Evolutionary conservation across 2,113 vertebrate genomes (phyloP).

Genomic region (Paratilapia polleni): DNA sequence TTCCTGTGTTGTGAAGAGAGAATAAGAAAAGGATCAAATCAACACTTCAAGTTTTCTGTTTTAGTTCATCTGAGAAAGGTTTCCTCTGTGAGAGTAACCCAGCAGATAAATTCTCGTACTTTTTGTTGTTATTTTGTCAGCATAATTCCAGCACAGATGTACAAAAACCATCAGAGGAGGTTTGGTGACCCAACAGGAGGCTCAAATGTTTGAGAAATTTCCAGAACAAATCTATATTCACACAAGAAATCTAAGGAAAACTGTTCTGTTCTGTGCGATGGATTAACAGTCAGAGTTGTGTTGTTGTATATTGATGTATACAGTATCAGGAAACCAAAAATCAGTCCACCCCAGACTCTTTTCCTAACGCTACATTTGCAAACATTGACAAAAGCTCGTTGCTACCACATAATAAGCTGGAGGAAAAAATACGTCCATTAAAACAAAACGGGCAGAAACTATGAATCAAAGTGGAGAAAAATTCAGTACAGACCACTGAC

Average conservation of each 20-base stretch:
- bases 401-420: not conserved
- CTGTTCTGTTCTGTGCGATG: not conserved
- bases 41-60: not conserved
- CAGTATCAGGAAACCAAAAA: not conserved
- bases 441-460: not conserved
- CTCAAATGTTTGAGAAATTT: not conserved
- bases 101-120: not conserved
- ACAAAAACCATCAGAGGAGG: slow-evolving; percentile 2
- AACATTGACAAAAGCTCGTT: not conserved
- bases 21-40: not conserved
- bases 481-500: not conserved
- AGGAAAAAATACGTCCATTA: not conserved
- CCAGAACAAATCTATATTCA: not conserved
- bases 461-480: not conserved
- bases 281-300: not conserved
- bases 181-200: not conserved
- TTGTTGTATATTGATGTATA: not conserved
- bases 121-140: not conserved
- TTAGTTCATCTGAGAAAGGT: too few relatives aligned
- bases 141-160: not conserved
- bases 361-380: not conserved
- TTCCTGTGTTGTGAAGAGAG: not conserved
- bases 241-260: not conserved
- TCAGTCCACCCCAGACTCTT: not conserved
- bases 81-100: not conserved